A percentile compares a stretch with the other conserved stretches of the same genome.
phyloP scores from a whole-genome alignment of 2,113 vertebrate species.

The Clupea harengus region DNA sequence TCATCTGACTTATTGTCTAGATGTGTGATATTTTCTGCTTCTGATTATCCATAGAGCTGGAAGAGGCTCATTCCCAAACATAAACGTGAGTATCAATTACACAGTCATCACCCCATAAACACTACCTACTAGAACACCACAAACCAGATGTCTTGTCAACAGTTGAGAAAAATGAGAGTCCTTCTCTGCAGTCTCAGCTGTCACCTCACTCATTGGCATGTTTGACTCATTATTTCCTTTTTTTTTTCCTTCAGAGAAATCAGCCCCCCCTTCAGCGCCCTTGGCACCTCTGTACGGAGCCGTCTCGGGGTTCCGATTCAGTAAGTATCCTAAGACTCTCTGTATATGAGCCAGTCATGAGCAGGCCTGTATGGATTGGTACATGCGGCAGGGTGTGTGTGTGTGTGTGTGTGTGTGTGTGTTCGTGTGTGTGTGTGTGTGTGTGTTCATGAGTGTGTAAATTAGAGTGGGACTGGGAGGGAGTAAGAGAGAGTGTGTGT shows the following conservation, averaged over 20 bases:
- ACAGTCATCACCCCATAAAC: neutral
- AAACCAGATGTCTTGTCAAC: neutral
- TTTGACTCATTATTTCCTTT: neutral
- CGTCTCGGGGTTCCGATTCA: conserved; percentile 57
- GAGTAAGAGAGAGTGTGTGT: neutral
- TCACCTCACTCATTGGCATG: too few relatives aligned
- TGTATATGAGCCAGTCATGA: neutral
- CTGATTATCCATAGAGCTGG: neutral
- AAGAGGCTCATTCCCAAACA: neutral
- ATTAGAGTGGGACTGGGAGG: neutral
- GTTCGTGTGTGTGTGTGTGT: neutral
- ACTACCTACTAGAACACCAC: neutral
- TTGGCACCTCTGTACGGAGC: conserved; percentile 32
- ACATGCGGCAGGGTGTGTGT: neutral
- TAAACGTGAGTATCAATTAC: conserved; percentile 4
- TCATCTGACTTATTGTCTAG: too few relatives aligned
- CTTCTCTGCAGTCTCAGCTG: too few relatives aligned
- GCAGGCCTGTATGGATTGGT: neutral
- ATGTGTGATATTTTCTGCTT: neutral
- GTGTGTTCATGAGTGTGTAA: neutral
- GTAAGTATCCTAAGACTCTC: conserved; percentile 46
- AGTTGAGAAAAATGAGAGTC: too few relatives aligned
- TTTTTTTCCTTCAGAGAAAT: conserved; percentile 53
- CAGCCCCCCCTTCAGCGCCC: conserved; percentile 29
- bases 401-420: neutral